Conservation (phyloP, 2,113 vertebrate genomes). For the Poeciliopsis retropinna region DNA sequence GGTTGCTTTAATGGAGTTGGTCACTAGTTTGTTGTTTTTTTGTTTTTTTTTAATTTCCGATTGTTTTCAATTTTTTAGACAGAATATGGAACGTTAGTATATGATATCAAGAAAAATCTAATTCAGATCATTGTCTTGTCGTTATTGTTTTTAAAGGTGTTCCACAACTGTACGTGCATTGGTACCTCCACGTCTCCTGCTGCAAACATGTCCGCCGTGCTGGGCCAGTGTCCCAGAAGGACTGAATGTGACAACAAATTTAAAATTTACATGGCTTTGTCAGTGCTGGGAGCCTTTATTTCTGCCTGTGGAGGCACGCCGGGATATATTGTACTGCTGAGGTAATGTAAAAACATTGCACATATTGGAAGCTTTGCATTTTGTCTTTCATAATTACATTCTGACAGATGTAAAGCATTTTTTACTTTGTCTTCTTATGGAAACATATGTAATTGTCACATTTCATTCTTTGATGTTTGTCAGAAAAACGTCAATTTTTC, state of each 20-base stretch:
- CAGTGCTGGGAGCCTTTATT: slow-evolving; percentile 76
- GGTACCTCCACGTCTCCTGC: slow-evolving; percentile 36
- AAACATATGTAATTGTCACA: neutral
- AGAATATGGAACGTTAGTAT: too few relatives aligned
- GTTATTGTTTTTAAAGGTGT: slow-evolving; percentile 75
- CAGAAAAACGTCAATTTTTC: neutral
- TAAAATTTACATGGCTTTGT: slow-evolving; percentile 79
- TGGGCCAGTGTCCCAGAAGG: slow-evolving; percentile 86
- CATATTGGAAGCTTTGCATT: neutral
- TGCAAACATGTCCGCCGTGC: slow-evolving; percentile 77
- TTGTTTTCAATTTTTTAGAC: too few relatives aligned
- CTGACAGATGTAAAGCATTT: neutral
- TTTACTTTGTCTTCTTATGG: neutral
- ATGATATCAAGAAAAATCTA: too few relatives aligned
- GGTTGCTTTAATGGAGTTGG: too few relatives aligned
- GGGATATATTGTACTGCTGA: slow-evolving; percentile 82
- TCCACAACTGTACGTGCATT: slow-evolving; percentile 89
- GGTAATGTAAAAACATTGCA: slow-evolving; percentile 69
- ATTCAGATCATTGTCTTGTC: neutral
- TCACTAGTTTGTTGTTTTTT: too few relatives aligned
- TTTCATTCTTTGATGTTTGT: neutral
- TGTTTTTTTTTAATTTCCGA: too few relatives aligned
- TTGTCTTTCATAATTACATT: too few relatives aligned
- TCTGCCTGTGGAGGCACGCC: slow-evolving; percentile 78
- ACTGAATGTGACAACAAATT: slow-evolving; percentile 79